Percentiles rank a stretch among this genome's conserved stretches.
These are phyloP conservation scores for Volucella inflata DNA, from an alignment of 2,888 invertebrate genomes.

Conservation along the genomic window DNA sequence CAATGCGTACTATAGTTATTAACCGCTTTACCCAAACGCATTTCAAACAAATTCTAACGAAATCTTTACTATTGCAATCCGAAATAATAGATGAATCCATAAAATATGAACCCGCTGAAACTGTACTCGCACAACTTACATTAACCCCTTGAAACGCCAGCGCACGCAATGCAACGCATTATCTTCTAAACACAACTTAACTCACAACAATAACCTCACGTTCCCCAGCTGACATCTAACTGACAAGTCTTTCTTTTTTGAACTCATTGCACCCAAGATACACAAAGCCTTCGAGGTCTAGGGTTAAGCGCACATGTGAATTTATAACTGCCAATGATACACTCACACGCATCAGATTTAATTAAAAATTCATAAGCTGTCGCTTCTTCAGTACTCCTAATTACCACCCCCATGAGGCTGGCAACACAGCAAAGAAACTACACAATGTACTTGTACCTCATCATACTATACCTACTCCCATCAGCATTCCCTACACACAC, in stretches of 20 bases:
- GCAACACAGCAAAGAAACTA: constrained; percentile 32
- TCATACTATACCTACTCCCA: constrained; percentile 29
- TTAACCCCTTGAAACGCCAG: no score
- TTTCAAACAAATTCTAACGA: no score
- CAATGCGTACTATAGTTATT: no score
- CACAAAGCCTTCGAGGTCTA: constrained; percentile 1
- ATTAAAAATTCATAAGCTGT: constrained; percentile 66
- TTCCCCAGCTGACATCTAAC: not conserved
- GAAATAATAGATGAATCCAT: no score
- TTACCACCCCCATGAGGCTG: constrained; percentile 62
- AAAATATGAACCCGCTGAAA: no score
- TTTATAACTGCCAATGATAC: constrained; percentile 34
- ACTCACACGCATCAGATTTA: constrained; percentile 24
- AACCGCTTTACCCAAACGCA: no score
- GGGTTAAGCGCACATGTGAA: constrained; percentile 51
- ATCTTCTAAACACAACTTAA: not conserved
- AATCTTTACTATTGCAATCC: no score
- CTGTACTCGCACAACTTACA: no score
- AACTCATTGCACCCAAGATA: constrained; percentile 11
- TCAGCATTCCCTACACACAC: constrained; percentile 20
- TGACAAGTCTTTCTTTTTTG: not conserved
- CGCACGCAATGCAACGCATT: no score
- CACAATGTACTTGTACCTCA: constrained; percentile 14
- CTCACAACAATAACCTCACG: not conserved
- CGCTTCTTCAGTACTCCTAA: constrained; percentile 56